Evolutionary conservation across 1,140 invertebrate genomes (phyloP), one percentile per base, ranked within the genome.

Genomic region (Brachionus rubens): DNA sequence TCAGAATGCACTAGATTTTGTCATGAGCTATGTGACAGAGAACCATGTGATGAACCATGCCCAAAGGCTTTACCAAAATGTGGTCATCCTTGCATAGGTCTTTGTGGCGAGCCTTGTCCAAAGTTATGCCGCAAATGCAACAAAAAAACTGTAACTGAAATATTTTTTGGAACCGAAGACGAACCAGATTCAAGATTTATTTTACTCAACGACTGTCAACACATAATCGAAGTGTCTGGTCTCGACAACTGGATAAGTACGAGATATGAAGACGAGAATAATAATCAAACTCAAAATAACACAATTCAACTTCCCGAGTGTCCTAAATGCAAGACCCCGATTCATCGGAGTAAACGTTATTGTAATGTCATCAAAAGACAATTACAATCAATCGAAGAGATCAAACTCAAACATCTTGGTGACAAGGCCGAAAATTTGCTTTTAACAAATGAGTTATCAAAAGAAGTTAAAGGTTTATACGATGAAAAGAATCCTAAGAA

Each of bases 261-360:
- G 72, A 76, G 68, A 54, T 59, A 7, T 21, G 75, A 14, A 40
- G 70, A 21, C 47, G 79, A 21, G 65, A 81, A 52, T 79, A 79
- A 77, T 19, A 72, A 19, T 48, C 81, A 14, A 79, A 78, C 47
- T 80, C 78, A 77, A 30, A 75, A 19, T 56, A 82, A 14, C 78
- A 78, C 54, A 46, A 86, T 90, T 52, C 77, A 83, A 14, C 82
- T 89, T 72, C 88, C 88, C 77, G 67, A 78, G 1, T 91, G 90
- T 81, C 89, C 90, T 5, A 82, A 81, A 77, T 91, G 90, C 79
- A 88, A 87, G 75, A 87, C 86, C n/a, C 82, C 86, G 0, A 89
- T 91, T 14, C 83, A 86, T 26, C 86, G 85, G 77, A 89, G 87
- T 77, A 79, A 85, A 10, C 81, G 56, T 30, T 65, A 62, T 62